These are phyloP conservation scores for Heteromyza rotundicornis DNA, from an alignment of 2,888 invertebrate species.

Conservation along the genomic window DNA sequence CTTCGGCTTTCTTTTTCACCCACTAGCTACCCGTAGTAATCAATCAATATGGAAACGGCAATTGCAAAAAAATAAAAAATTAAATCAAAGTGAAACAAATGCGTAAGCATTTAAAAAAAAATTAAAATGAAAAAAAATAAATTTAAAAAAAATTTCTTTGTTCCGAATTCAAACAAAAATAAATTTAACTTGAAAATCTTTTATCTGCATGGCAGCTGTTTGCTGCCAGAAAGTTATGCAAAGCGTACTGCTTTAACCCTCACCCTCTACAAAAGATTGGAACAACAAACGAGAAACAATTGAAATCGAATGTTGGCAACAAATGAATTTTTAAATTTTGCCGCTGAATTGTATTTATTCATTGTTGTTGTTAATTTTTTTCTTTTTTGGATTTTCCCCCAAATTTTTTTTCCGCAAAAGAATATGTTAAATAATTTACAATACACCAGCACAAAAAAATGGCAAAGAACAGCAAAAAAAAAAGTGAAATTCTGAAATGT, in stretches of 20 bases:
- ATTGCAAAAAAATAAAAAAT: neutral
- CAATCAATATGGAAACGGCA: neutral
- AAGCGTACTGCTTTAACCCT: neutral
- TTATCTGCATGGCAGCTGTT: neutral
- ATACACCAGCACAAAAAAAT: no score
- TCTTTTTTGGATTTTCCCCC: neutral
- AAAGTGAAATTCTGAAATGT: no score
- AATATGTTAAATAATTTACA: no score
- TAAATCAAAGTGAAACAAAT: neutral
- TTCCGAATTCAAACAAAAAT: no score
- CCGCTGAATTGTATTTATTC: neutral
- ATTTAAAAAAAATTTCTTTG: neutral
- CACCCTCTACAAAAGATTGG: neutral
- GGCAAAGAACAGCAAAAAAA: no score
- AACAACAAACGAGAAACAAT: neutral
- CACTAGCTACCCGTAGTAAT: no score
- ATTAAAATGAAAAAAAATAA: neutral
- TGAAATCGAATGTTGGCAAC: neutral
- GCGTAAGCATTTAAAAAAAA: neutral
- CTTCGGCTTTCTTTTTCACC: no score
- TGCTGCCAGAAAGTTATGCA: neutral
- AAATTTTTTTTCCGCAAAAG: no score
- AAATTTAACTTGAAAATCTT: no score
- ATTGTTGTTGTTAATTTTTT: neutral
- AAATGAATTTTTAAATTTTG: neutral